Evolutionary conservation across 2,113 vertebrate genomes (phyloP), one percentile per base, ranked within the genome.

Genomic region (Cathartes aura): DNA sequence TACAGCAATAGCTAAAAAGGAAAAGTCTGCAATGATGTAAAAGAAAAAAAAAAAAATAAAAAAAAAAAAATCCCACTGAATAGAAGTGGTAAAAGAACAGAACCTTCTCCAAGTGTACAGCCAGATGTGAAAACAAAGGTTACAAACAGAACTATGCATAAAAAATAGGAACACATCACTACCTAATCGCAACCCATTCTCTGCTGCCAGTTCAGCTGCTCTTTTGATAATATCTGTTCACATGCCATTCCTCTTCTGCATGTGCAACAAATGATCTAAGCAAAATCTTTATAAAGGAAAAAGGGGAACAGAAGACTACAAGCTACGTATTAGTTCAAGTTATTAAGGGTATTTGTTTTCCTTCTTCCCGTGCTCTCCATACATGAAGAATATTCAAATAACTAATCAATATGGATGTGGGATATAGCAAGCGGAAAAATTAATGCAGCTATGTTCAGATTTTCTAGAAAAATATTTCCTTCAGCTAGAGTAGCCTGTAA

Each of bases 121-220:
- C 18, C 55, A 68, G 72, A 82, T 80, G 16, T 55, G 74, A 86
- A 96, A 95, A 67, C 29, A 90, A 92, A 43, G 42, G 59, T 92
- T 96, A 94, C 43, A 96, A 95, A 88, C 29, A 92, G 75, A 98
- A 16, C 60, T 70, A 63, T 22, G 74, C 66, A 62, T 82, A 70
- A 93, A 96, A 93, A 95, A 64, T 26, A 71, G 59, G 70, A 90
- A 47, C 24, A 15, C 15, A 75, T 73, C 40, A 34, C 73, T 55
- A 45, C 59, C 73, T 87, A 82, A 88, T 79, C 11, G 1, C n/a
- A 52, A 22, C 22, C 38, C 55, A 36, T 79, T 82, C 74, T 93
- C 56, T 36, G 42, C 64, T 90, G 47, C 43, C 68, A 89, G 43
- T 76, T 82, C 36, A 90, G 48, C 16, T 19, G 7, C 67, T 58